Conservation (phyloP, 2,113 vertebrate genomes). For the Aldabrachelys gigantea region DNA sequence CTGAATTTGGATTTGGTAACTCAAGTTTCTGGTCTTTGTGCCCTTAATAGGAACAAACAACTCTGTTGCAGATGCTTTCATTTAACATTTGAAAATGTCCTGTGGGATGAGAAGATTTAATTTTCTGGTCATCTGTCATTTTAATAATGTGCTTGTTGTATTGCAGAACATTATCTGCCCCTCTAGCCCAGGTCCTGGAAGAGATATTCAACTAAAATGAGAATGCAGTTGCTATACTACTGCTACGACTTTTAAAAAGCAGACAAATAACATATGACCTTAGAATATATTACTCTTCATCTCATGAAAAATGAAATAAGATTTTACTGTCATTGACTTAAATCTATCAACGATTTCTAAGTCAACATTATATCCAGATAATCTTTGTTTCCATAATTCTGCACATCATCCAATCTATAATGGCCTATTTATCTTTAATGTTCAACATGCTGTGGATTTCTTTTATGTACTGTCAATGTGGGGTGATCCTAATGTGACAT, state of each 20-base stretch:
- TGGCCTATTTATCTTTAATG: rapidly evolving
- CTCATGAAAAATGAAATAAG: background rate
- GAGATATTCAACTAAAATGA: constrained; percentile 23
- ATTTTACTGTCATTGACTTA: background rate
- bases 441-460: background rate
- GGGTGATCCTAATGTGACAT: background rate
- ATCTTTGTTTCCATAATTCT: background rate
- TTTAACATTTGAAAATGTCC: constrained; percentile 50
- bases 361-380: background rate
- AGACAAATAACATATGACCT: background rate
- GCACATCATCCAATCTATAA: background rate
- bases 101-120: constrained; percentile 42
- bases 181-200: constrained; percentile 37
- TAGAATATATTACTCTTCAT: background rate
- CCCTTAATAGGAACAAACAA: constrained; percentile 60
- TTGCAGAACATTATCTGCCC: constrained; percentile 55
- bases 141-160: constrained; percentile 56
- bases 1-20: constrained; percentile 42
- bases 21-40: constrained; percentile 1
- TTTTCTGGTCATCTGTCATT: constrained; percentile 65
- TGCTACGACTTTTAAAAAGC: background rate
- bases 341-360: background rate
- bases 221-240: background rate
- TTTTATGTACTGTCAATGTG: background rate
- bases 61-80: constrained; percentile 60